phyloP scores from a whole-genome alignment of 2,113 vertebrate species.

The Cyanoramphus novaezelandiae region DNA sequence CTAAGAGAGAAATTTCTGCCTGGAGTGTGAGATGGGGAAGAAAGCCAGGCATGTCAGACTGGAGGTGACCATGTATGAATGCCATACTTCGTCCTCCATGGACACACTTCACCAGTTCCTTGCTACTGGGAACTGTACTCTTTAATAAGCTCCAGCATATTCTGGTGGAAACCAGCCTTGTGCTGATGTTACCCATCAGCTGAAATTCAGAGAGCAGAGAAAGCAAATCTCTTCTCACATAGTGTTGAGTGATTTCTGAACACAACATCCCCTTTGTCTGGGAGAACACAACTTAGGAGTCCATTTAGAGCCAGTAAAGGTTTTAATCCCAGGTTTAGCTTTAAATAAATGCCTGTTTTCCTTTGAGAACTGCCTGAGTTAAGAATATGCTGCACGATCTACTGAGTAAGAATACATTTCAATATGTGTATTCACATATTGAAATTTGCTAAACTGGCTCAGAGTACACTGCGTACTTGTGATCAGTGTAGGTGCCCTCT shows the following conservation, averaged over 20 bases:
- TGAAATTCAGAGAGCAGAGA: neutral
- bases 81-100: neutral
- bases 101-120: neutral
- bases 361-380: neutral
- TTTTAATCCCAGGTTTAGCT: conserved; percentile 40
- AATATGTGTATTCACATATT: neutral
- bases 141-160: neutral
- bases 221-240: neutral
- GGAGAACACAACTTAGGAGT: neutral
- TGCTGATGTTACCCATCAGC: neutral
- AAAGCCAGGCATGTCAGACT: neutral
- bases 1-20: neutral
- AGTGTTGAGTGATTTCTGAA: neutral
- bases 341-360: conserved; percentile 38
- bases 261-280: neutral
- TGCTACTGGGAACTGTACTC: neutral
- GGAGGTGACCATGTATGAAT: neutral
- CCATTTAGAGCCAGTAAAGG: conserved; percentile 21
- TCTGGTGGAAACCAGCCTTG: neutral
- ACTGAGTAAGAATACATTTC: neutral
- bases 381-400: neutral
- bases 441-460: neutral
- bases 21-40: neutral
- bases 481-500: neutral
- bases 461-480: neutral